These are phyloP conservation scores for Tetheella fluctuosa DNA, from an alignment of 2,888 invertebrate species.

Conservation along the genomic window DNA sequence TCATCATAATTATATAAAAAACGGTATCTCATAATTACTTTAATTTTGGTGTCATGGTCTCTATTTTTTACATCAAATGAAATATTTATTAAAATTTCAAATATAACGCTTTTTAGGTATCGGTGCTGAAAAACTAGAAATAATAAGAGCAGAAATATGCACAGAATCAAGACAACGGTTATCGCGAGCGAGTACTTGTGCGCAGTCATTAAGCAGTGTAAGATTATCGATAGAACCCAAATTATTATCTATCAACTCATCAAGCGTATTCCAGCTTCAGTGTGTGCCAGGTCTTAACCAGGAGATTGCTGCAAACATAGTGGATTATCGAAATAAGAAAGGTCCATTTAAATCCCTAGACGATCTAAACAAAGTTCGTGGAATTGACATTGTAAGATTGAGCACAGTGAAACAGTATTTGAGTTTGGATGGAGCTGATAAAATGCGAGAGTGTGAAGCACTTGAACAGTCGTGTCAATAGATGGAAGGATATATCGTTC, in stretches of 20 bases:
- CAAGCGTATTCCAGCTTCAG: constrained; percentile 91
- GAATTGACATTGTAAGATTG: constrained; percentile 85
- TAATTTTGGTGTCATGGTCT: too few relatives aligned
- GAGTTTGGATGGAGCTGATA: constrained; percentile 77
- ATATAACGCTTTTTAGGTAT: constrained; percentile 78
- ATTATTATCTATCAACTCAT: constrained; percentile 88
- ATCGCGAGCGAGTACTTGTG: constrained; percentile 83
- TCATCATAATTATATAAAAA: too few relatives aligned
- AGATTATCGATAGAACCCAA: constrained; percentile 80
- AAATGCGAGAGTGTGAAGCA: constrained; percentile 59
- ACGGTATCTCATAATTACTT: too few relatives aligned
- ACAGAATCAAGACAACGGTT: constrained; percentile 80
- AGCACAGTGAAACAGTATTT: constrained; percentile 85
- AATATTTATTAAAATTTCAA: background rate
- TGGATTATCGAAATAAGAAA: constrained; percentile 88
- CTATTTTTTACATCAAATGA: background rate
- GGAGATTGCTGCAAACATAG: constrained; percentile 91
- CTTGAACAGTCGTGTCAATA: too few relatives aligned
- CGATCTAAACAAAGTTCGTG: constrained; percentile 89
- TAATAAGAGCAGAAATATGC: constrained; percentile 89
- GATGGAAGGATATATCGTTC: too few relatives aligned
- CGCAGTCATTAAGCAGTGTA: constrained; percentile 85
- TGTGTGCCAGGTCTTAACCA: constrained; percentile 88
- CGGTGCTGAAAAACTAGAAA: constrained; percentile 89
- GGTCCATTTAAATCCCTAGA: constrained; percentile 89